These are phyloP conservation scores for Drosophila antonietae DNA, from an alignment of 2,888 invertebrate genomes.

Conservation along the genomic window DNA sequence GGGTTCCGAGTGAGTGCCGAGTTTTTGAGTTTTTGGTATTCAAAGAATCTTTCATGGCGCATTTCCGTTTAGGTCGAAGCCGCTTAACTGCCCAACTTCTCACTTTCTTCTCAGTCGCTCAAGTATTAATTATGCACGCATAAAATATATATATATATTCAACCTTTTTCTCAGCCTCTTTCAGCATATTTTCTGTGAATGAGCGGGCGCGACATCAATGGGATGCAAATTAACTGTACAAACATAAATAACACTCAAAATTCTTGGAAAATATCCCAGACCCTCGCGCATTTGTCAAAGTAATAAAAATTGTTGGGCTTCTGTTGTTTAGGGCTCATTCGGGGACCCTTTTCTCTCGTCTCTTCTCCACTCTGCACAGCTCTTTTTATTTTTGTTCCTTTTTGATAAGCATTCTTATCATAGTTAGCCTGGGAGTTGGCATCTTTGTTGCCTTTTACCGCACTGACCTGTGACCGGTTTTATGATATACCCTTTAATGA, in stretches of 20 bases:
- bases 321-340: constrained; percentile 51
- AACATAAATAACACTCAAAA: constrained; percentile 77
- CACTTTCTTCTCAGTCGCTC: constrained; percentile 29
- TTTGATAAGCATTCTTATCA: constrained; percentile 65
- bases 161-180: constrained; percentile 61
- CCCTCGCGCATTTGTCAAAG: constrained; percentile 66
- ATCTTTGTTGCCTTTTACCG: constrained; percentile 48
- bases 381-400: neutral
- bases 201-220: constrained; percentile 70
- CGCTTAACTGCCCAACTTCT: constrained; percentile 47
- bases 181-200: constrained; percentile 60
- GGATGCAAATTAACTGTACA: constrained; percentile 77
- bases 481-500: constrained; percentile 61
- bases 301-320: constrained; percentile 73
- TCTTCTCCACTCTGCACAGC: neutral
- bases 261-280: constrained; percentile 58
- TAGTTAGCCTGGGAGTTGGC: constrained; percentile 37
- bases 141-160: constrained; percentile 74
- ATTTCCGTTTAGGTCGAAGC: constrained; percentile 64
- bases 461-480: constrained; percentile 43
- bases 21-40: constrained; percentile 18
- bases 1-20: constrained; percentile 2
- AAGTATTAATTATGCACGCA: constrained; percentile 77
- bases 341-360: constrained; percentile 27
- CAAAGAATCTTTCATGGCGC: constrained; percentile 51